phyloP scores from a whole-genome alignment of 2,888 invertebrate species.

The Girardia tigrina region DNA sequence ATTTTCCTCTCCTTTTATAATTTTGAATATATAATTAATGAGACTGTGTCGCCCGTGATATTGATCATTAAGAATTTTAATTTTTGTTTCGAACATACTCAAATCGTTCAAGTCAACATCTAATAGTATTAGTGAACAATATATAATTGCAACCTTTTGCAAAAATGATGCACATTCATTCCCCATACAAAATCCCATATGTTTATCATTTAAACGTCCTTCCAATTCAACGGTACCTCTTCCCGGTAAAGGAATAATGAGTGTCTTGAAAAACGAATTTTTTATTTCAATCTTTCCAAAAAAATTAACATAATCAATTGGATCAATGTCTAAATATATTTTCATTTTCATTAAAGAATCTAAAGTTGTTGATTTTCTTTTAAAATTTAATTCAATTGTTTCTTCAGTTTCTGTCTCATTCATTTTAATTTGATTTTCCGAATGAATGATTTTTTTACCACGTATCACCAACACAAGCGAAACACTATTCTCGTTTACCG shows the following conservation, averaged over 20 bases:
- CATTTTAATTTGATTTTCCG: background rate
- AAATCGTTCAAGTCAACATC: background rate
- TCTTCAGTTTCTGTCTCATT: background rate
- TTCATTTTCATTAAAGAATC: background rate
- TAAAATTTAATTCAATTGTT: background rate
- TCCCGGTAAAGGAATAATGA: background rate
- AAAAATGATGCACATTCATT: background rate
- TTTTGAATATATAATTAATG: background rate
- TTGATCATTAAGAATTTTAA: background rate
- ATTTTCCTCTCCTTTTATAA: background rate
- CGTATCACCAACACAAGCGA: background rate
- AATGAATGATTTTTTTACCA: background rate
- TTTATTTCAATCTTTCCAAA: background rate
- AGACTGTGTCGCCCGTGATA: background rate
- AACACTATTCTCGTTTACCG: background rate
- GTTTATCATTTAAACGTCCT: background rate
- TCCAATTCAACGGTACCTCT: background rate
- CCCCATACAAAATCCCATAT: background rate
- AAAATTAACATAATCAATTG: conserved; percentile 1
- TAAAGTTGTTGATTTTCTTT: background rate
- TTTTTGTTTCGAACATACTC: background rate
- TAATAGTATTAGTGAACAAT: conserved; percentile 4
- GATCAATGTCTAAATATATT: background rate
- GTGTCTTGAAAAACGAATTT: background rate
- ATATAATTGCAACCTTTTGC: background rate